Conservation (phyloP, 2,888 invertebrate genomes). For the Deilephila porcellus region DNA sequence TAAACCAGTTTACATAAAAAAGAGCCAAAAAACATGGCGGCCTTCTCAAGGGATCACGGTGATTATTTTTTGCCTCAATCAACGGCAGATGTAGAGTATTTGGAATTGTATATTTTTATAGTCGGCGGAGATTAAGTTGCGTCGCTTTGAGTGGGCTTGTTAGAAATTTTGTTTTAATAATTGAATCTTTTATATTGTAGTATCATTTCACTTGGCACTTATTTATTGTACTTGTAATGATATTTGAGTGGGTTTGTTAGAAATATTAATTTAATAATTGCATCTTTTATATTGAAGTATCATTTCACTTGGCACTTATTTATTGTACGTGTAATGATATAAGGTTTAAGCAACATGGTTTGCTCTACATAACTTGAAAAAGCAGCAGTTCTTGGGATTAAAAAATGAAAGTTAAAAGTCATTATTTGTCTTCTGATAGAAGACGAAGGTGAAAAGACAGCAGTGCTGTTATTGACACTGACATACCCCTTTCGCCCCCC, state of each 20-base stretch:
- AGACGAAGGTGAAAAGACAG: too few species aligned
- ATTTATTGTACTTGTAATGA: too few species aligned
- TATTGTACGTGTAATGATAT: too few species aligned
- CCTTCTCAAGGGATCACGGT: conserved; percentile 49
- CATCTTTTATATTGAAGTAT: neutral
- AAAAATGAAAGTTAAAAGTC: too few species aligned
- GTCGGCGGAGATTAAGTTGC: conserved; percentile 7
- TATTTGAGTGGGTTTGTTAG: conserved; percentile 30
- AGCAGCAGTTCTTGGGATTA: too few species aligned
- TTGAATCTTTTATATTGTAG: neutral
- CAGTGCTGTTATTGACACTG: too few species aligned
- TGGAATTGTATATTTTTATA: conserved; percentile 34
- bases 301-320: neutral
- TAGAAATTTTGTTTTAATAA: neutral
- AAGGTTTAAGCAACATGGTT: too few species aligned
- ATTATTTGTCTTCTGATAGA: too few species aligned
- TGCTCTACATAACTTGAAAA: too few species aligned
- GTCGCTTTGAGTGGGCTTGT: conserved; percentile 32
- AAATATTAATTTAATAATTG: neutral
- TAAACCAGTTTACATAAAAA: conserved; percentile 71
- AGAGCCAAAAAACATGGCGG: conserved; percentile 58
- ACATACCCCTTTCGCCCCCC: too few species aligned
- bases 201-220: neutral
- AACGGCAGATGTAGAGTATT: conserved; percentile 59
- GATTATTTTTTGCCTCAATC: conserved; percentile 68